Evolutionary conservation across 2,113 vertebrate genomes (phyloP).

Genomic region (Tursiops truncatus): DNA sequence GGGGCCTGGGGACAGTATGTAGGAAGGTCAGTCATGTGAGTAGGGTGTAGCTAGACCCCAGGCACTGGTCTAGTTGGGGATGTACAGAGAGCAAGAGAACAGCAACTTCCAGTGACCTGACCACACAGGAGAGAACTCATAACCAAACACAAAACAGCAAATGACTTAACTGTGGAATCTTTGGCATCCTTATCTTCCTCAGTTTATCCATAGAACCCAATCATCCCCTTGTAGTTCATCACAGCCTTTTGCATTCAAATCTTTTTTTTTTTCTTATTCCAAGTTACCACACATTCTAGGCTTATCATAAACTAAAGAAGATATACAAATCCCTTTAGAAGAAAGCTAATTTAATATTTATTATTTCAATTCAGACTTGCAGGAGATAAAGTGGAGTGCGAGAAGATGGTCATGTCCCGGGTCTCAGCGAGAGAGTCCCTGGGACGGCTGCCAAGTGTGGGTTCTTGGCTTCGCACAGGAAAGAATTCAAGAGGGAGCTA

Average conservation of each 20-base stretch:
- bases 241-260: fast-evolving
- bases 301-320: background rate
- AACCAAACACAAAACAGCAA: background rate
- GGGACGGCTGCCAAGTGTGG: no score
- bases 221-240: background rate
- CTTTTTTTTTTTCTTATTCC: background rate
- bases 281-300: background rate
- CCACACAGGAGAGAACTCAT: background rate
- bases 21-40: background rate
- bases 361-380: background rate
- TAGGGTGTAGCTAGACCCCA: background rate
- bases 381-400: no score
- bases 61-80: background rate
- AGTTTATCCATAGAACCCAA: background rate
- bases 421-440: no score
- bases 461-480: no score
- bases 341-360: background rate
- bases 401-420: no score
- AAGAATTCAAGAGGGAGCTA: no score
- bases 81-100: background rate
- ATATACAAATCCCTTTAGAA: background rate
- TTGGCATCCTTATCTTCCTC: background rate
- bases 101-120: background rate
- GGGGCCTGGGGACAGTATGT: background rate
- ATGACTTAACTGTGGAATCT: background rate